A percentile compares a stretch with the other conserved stretches of the same genome.
phyloP scores from a whole-genome alignment of 2,888 invertebrate species.

The Halictus quadricinctus region DNA sequence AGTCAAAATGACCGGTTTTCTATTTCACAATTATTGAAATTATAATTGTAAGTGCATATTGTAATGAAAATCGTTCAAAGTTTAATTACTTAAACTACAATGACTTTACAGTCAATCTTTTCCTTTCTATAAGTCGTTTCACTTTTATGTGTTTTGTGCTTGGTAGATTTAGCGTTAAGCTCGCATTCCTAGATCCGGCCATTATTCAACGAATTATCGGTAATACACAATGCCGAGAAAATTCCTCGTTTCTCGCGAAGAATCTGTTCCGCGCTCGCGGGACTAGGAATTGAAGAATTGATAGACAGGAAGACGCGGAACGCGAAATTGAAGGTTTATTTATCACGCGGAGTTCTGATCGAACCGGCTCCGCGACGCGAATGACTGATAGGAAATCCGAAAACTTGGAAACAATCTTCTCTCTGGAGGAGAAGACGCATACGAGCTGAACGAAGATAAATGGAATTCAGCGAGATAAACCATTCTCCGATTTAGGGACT shows the following conservation, averaged over 20 bases:
- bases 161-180: too few species aligned
- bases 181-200: background rate
- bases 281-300: conserved; percentile 36
- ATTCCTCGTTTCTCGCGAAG: background rate
- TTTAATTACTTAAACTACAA: too few species aligned
- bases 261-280: conserved; percentile 37
- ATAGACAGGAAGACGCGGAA: conserved; percentile 49
- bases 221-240: background rate
- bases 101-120: too few species aligned
- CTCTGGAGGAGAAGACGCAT: conserved; percentile 33
- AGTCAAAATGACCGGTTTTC: too few species aligned
- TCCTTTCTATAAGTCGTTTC: too few species aligned
- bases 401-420: conserved; percentile 61
- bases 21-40: too few species aligned
- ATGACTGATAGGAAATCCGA: conserved; percentile 70
- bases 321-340: conserved; percentile 66
- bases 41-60: too few species aligned
- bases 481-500: conserved; percentile 20
- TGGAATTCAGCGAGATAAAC: conserved; percentile 63
- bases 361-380: conserved; percentile 57
- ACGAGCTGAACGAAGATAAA: conserved; percentile 64
- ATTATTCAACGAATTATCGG: background rate
- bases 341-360: conserved; percentile 65
- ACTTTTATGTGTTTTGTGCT: too few species aligned
- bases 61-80: too few species aligned